Conservation (phyloP, 1,140 invertebrate species). For the Bombus haemorrhoidalis region DNA sequence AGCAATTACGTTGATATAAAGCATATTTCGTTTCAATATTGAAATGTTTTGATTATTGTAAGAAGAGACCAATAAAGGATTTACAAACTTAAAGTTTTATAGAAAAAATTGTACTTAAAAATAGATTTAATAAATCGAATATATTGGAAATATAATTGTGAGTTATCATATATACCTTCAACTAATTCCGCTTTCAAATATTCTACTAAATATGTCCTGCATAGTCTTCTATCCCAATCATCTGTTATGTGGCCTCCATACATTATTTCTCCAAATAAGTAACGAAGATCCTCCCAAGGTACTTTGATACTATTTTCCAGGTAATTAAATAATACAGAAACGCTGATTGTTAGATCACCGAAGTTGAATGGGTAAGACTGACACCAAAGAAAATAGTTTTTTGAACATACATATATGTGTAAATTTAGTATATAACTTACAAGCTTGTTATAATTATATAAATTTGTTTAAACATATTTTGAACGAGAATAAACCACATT, state of each 20-base stretch:
- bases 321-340: conserved; percentile 96
- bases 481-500: too few relatives aligned
- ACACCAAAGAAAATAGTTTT: too few relatives aligned
- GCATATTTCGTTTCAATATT: too few relatives aligned
- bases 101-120: background rate
- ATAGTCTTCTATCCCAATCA: conserved; percentile 95
- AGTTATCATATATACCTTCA: conserved; percentile 82
- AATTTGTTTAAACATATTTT: too few relatives aligned
- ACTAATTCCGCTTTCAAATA: conserved; percentile 93
- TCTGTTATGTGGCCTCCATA: conserved; percentile 98
- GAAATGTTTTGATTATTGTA: too few relatives aligned
- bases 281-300: conserved; percentile 96
- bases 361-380: conserved; percentile 88
- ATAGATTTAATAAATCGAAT: background rate
- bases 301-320: conserved; percentile 93
- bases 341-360: conserved; percentile 96
- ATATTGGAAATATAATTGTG: background rate
- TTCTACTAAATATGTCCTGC: conserved; percentile 93
- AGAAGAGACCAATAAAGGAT: background rate
- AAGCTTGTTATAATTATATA: too few relatives aligned
- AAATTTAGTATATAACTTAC: too few relatives aligned
- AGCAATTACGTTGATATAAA: too few relatives aligned
- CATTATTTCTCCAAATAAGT: conserved; percentile 98
- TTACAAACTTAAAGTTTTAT: background rate
- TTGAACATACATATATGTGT: too few relatives aligned